phyloP scores from a whole-genome alignment of 1,140 invertebrate genomes.

The Dendroctonus valens region DNA sequence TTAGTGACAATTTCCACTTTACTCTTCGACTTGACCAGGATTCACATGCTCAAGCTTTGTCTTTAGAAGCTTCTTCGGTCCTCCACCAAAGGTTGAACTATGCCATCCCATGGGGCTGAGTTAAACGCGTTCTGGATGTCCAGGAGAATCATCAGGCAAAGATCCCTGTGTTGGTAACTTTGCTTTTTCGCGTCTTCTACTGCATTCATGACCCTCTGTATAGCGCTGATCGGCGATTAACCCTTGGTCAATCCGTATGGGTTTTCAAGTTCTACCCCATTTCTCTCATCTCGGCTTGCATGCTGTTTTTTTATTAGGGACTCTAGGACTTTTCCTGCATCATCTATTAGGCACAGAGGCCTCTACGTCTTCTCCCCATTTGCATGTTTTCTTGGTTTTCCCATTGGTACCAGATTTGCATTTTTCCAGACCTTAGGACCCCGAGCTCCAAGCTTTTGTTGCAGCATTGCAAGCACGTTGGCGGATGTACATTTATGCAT shows the following conservation, averaged over 20 bases:
- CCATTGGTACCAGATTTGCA: constrained; percentile 1
- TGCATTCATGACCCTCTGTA: neutral
- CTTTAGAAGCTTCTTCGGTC: constrained; percentile 41
- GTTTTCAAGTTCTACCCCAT: constrained; percentile 10
- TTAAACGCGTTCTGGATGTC: constrained; percentile 1
- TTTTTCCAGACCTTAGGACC: neutral
- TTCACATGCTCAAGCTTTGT: constrained; percentile 32
- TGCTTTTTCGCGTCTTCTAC: neutral
- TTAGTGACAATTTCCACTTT: constrained; percentile 5
- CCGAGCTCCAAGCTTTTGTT: neutral
- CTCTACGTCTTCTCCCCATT: constrained; percentile 10
- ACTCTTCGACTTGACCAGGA: neutral
- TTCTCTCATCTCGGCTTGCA: constrained; percentile 14
- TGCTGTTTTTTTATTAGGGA: constrained; percentile 12
- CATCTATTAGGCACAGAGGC: constrained; percentile 40
- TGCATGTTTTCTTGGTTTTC: neutral
- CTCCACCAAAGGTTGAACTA: neutral
- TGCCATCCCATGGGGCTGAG: neutral
- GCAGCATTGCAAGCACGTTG: neutral
- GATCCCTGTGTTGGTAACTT: neutral
- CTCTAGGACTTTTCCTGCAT: constrained; percentile 36
- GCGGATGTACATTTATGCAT: too few species aligned
- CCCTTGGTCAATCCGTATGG: constrained; percentile 1
- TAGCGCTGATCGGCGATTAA: neutral
- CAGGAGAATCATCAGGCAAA: neutral